Percentiles rank a stretch among this genome's conserved stretches.
Conservation (phyloP, 2,888 invertebrate species). For the Mythimna ferrago region DNA sequence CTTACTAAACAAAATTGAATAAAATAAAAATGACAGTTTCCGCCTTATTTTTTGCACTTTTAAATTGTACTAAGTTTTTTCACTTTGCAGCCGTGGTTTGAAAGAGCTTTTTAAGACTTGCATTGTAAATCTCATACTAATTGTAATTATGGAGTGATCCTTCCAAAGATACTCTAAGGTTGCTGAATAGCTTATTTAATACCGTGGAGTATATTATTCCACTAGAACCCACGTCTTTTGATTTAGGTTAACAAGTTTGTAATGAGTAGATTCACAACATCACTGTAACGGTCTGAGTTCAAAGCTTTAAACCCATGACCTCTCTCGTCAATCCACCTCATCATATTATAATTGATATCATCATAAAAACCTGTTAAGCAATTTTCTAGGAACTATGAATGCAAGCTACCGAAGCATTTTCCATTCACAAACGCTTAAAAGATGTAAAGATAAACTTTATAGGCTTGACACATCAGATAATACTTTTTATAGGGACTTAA, state of each 20-base stretch:
- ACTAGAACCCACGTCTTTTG: not conserved
- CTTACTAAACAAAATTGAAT: too few relatives aligned
- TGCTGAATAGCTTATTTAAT: not conserved
- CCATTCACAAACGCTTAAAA: conserved; percentile 35
- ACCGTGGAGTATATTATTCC: not conserved
- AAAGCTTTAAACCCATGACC: conserved; percentile 2
- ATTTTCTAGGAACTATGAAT: conserved; percentile 39
- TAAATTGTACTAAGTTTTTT: too few relatives aligned
- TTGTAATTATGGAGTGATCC: too few relatives aligned
- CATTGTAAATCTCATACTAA: too few relatives aligned
- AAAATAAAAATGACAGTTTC: too few relatives aligned
- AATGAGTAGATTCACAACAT: not conserved
- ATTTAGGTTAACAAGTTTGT: not conserved
- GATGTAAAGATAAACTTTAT: conserved; percentile 41
- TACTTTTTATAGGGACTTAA: conserved; percentile 35
- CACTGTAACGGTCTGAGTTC: conserved; percentile 14
- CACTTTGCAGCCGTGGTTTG: too few relatives aligned
- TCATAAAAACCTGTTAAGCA: conserved; percentile 30
- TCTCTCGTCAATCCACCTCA: not conserved
- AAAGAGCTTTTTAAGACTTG: too few relatives aligned
- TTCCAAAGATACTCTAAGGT: too few relatives aligned
- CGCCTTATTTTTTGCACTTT: too few relatives aligned
- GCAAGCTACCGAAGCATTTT: conserved; percentile 19
- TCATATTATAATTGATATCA: conserved; percentile 24
- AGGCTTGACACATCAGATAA: conserved; percentile 41